Evolutionary conservation across 2,888 invertebrate genomes (phyloP), one percentile per base, ranked within the genome.

Genomic region (Phoronis australis): DNA sequence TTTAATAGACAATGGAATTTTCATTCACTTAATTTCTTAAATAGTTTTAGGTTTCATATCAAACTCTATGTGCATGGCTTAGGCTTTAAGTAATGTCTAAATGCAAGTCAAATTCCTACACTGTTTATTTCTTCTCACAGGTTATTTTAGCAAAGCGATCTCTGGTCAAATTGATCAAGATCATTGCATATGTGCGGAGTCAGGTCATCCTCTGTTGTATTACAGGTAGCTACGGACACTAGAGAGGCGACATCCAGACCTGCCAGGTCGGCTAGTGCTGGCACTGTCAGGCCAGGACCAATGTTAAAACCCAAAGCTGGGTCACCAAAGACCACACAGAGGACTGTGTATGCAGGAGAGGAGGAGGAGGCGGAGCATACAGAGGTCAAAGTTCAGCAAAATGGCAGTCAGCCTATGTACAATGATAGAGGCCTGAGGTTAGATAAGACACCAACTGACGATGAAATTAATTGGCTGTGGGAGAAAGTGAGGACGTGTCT

Each of bases 361-460:
- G 15, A 15, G 9, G 31, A 31, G 9, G 9, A 9, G 9, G 9
- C 31, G 9, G 9, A 9, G 15, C 9, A 31, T 15, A 31, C 31
- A 9, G 15, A 24, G 26, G 18, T 22, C 47, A 25, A 9, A 22
- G 23, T 42, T 23, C 15, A 42, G 24, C 31, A 9, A 12, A 31
- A 31, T 12, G 9, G 15, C 31, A 9, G 9, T 15, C 20, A 40
- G 9, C 4, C 21, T n/a, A 4, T 22, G 4, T 21, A 26, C 54
- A 58, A 61, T 57, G 66, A 67, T 20, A 65, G 61, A 51, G 69
- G 67, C 37, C 37, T 70, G 47, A 51, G 67, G 41, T 61, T 74
- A 27, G 73, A 73, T 47, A 52, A 69, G 26, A 75, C 75, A 2
- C 75, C 75, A 1, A 75, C 75, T n/a, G 75, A 75, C 49, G 73